Evolutionary conservation across 2,113 vertebrate species (phyloP).

Genomic region (Galeopterus variegatus): DNA sequence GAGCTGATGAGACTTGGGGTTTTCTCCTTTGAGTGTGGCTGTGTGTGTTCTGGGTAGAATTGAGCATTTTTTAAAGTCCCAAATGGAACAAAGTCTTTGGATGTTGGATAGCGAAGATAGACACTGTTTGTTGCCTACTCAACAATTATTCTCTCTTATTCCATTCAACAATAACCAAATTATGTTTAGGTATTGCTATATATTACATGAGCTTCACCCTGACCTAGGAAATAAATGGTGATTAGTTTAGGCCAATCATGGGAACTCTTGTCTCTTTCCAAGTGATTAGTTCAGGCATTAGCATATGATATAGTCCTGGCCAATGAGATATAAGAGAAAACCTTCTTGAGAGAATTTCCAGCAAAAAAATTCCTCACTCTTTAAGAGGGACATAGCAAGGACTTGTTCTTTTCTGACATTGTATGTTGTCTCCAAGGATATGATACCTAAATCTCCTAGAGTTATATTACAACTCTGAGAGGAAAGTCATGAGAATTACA

Average conservation of each 20-base stretch:
- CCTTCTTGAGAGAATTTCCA: not conserved
- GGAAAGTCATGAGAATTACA: constrained; percentile 42
- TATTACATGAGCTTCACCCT: not conserved
- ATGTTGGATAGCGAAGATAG: not conserved
- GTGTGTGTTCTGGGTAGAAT: not conserved
- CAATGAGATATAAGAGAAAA: not conserved
- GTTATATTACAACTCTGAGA: not conserved
- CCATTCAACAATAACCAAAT: not conserved
- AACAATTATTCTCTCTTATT: not conserved
- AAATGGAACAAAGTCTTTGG: not conserved
- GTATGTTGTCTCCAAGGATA: not conserved
- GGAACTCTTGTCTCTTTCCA: not conserved
- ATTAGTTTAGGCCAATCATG: not conserved
- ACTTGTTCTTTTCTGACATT: not conserved
- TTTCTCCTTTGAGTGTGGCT: not conserved
- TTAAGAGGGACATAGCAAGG: not conserved
- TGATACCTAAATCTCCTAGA: not conserved
- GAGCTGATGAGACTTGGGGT: not conserved
- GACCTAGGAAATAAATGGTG: not conserved
- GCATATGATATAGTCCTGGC: not conserved
- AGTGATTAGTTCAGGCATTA: not conserved
- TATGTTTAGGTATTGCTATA: not conserved
- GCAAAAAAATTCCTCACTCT: not conserved
- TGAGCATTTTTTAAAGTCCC: not conserved
- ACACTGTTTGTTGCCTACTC: not conserved